These are phyloP conservation scores for Creontiades dilutus DNA, from an alignment of 2,888 invertebrate species.

Conservation along the genomic window DNA sequence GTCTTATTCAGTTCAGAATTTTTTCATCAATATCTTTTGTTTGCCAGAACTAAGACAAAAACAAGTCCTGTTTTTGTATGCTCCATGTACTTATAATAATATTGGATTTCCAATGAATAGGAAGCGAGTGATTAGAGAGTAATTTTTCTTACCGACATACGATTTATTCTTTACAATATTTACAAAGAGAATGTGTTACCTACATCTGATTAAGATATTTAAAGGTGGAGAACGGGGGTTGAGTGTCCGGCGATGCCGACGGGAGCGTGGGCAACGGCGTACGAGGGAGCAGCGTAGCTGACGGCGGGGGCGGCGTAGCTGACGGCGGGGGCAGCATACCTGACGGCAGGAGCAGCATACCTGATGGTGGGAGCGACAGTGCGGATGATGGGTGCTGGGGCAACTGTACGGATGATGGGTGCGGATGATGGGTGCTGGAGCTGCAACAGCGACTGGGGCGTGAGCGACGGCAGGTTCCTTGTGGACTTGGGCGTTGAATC, in stretches of 20 bases:
- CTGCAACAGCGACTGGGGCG: conserved; percentile 73
- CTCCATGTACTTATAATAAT: too few relatives aligned
- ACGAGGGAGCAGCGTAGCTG: conserved; percentile 58
- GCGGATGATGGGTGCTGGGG: conserved; percentile 48
- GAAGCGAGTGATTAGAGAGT: background rate
- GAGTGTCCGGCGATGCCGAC: conserved; percentile 66
- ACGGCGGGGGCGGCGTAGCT: conserved; percentile 68
- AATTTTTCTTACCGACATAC: background rate
- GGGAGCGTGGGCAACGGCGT: conserved; percentile 67
- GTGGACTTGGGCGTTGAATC: conserved; percentile 68
- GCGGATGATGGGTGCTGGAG: conserved; percentile 5
- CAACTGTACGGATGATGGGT: conserved; percentile 44
- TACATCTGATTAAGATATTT: conserved; percentile 7
- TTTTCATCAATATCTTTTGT: too few relatives aligned
- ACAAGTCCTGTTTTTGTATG: too few relatives aligned
- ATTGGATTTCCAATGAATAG: too few relatives aligned
- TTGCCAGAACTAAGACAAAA: too few relatives aligned
- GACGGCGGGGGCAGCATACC: conserved; percentile 57
- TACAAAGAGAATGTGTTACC: conserved; percentile 31
- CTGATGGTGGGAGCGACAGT: conserved; percentile 50
- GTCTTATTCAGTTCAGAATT: too few relatives aligned
- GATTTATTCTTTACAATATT: conserved; percentile 61
- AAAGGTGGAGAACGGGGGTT: conserved; percentile 67
- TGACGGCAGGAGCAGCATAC: background rate
- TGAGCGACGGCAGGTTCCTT: conserved; percentile 72